These are phyloP conservation scores for Diplogasteroides magnus DNA, from an alignment of 1,140 invertebrate species.

Conservation along the genomic window DNA sequence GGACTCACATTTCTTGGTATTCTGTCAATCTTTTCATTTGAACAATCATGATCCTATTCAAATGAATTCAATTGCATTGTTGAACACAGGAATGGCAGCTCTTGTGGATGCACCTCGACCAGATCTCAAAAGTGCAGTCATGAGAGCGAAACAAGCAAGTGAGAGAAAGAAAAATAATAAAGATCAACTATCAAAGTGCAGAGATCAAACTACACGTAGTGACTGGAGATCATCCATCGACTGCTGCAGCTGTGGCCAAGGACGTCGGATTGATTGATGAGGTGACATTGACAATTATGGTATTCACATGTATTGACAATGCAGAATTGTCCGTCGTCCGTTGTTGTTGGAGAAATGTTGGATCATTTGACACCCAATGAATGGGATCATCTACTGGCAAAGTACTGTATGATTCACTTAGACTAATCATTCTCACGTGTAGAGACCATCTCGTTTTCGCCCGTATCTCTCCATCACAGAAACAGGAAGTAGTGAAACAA, in stretches of 20 bases:
- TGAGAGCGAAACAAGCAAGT: background rate
- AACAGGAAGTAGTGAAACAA: background rate
- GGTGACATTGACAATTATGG: background rate
- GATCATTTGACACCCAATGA: background rate
- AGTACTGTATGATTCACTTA: no score
- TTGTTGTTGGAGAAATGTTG: background rate
- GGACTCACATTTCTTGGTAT: background rate
- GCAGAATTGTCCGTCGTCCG: background rate
- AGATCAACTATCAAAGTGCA: background rate
- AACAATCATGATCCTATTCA: no score
- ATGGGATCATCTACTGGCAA: no score
- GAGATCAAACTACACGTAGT: background rate
- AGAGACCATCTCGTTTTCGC: background rate
- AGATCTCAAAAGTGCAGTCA: background rate
- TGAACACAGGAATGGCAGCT: background rate
- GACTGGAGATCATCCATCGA: background rate
- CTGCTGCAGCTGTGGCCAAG: background rate
- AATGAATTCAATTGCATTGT: no score
- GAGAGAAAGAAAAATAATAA: background rate
- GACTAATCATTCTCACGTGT: background rate
- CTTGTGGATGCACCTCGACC: background rate
- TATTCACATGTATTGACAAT: background rate
- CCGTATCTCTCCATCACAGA: background rate
- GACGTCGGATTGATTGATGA: background rate
- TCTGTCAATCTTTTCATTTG: no score